These are phyloP conservation scores for Glaucomys volans DNA, from an alignment of 2,113 vertebrate genomes.

Conservation along the genomic window DNA sequence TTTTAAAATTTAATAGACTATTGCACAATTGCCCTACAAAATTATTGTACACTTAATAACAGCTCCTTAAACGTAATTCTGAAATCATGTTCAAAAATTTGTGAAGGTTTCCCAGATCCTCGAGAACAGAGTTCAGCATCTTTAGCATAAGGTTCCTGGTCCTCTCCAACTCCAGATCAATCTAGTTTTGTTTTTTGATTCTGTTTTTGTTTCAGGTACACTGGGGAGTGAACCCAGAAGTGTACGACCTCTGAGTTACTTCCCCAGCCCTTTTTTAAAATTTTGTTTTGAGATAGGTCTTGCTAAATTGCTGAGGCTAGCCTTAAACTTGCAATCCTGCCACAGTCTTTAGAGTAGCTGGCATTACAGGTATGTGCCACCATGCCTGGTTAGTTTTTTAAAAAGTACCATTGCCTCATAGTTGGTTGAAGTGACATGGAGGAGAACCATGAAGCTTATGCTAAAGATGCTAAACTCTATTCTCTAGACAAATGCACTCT, in stretches of 20 bases:
- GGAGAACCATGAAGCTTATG: not conserved
- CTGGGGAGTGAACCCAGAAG: not conserved
- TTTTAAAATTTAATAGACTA: conserved; percentile 22
- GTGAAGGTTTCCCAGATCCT: not conserved
- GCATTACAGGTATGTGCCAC: not conserved
- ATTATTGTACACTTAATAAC: not conserved
- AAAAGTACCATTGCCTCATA: not conserved
- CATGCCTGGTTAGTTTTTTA: not conserved
- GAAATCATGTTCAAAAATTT: not conserved
- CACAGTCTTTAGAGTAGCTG: not conserved
- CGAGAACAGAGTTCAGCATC: not conserved
- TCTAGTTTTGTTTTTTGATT: not conserved
- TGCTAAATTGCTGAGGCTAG: not conserved
- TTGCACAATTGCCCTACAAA: not conserved
- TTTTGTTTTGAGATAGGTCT: not conserved
- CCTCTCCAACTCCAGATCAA: not conserved
- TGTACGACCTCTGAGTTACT: not conserved
- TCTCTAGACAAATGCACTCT: not conserved
- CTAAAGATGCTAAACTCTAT: not conserved
- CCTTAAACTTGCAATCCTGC: not conserved
- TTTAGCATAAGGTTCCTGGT: not conserved
- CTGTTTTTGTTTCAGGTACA: not conserved
- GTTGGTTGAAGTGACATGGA: not conserved
- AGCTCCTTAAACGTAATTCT: not conserved
- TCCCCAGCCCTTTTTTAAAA: not conserved